Conservation (phyloP, 1,140 invertebrate genomes). For the Hylaeus volcanicus region DNA sequence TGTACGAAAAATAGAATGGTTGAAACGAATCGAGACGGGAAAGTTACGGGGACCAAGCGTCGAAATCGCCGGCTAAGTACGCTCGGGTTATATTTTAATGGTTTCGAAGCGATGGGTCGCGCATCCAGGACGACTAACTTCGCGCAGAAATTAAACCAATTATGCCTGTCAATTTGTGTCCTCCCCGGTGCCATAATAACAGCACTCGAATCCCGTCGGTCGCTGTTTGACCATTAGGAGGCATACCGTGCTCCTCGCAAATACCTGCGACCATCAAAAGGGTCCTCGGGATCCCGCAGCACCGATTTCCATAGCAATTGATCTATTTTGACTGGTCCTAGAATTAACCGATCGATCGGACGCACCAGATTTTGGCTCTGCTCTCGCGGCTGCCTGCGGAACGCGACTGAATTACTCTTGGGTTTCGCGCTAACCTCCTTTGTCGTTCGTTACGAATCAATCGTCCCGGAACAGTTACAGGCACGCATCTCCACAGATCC, state of each 20-base stretch:
- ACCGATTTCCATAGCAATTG: constrained; percentile 56
- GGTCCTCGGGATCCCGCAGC: constrained; percentile 57
- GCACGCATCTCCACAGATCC: too few relatives aligned
- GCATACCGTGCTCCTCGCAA: constrained; percentile 48
- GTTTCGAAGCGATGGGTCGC: constrained; percentile 35
- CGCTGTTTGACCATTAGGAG: constrained; percentile 67
- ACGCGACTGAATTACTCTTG: constrained; percentile 10
- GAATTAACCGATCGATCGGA: constrained; percentile 57
- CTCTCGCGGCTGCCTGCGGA: neutral
- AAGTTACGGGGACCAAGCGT: neutral
- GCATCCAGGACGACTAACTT: constrained; percentile 10
- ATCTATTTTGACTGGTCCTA: constrained; percentile 51
- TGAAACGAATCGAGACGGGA: too few relatives aligned
- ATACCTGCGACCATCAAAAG: constrained; percentile 55
- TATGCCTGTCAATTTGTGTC: constrained; percentile 64
- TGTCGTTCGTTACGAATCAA: neutral
- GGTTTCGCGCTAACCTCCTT: neutral
- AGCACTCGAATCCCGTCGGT: constrained; percentile 58
- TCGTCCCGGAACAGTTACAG: too few relatives aligned
- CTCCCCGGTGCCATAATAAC: constrained; percentile 59
- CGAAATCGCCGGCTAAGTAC: neutral
- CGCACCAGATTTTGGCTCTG: constrained; percentile 17
- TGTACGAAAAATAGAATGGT: too few relatives aligned
- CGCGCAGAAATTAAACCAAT: constrained; percentile 64
- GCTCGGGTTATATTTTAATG: constrained; percentile 6